Conservation (phyloP, 1,140 invertebrate genomes). For the Teleopsis dalmanni region DNA sequence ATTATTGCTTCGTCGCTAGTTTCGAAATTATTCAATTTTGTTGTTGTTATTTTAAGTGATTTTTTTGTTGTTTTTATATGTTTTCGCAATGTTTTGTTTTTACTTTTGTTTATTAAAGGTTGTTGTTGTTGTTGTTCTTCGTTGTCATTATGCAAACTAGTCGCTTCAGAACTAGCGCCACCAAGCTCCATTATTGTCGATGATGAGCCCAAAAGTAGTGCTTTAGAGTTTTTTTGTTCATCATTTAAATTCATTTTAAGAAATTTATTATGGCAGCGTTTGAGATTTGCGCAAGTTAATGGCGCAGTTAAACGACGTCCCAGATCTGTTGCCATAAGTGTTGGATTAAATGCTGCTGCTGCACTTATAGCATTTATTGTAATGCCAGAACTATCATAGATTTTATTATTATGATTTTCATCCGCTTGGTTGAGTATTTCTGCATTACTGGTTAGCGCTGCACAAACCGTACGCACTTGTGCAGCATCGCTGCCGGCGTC, state of each 20-base stretch:
- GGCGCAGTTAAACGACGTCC: slow-evolving; percentile 9
- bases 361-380: background rate
- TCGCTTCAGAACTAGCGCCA: slow-evolving; percentile 5
- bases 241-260: slow-evolving; percentile 4
- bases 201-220: slow-evolving; percentile 1
- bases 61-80: slow-evolving; percentile 4
- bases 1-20: background rate
- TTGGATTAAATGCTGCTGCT: background rate
- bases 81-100: slow-evolving; percentile 1
- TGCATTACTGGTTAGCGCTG: too few relatives aligned
- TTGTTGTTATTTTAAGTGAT: background rate
- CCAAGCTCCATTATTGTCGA: slow-evolving; percentile 8
- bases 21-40: background rate
- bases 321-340: background rate
- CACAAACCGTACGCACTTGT: too few relatives aligned
- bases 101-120: background rate
- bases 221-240: background rate
- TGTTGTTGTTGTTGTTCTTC: background rate
- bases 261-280: slow-evolving; percentile 12
- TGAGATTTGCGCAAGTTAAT: slow-evolving; percentile 9
- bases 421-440: too few relatives aligned
- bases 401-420: too few relatives aligned
- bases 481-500: too few relatives aligned
- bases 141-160: slow-evolving; percentile 5
- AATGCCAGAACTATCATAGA: background rate